Base-by-base conservation (phyloP, 2,113 vertebrate species). In the Petroica traversi region DNA sequence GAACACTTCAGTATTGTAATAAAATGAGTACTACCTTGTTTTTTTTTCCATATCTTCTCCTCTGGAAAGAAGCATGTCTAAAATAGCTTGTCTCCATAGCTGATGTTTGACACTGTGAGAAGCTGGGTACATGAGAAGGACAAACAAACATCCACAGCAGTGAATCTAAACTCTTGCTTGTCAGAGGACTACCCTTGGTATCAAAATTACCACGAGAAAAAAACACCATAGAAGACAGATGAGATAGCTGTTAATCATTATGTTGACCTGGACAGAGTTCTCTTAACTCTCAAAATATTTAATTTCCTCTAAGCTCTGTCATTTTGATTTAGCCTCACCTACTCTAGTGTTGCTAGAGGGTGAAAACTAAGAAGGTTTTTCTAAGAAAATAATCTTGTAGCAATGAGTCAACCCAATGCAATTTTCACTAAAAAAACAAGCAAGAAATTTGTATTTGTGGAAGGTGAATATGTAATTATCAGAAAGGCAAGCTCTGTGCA, bases 201-300 rank as follows among this genome's bases (percentile, higher is more conserved):
- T 40, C 40, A 52, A 77, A 81, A 17, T 67, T 63, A 51, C 38
- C 17, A 91, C 1, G 0, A 86, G 28, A 78, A 74, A 57, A 57
- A 77, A 84, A 62, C 16, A 59, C 5, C 55, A 19, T 4, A n/a
- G 38, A 80, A 41, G 46, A 80, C 1, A 88, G 17, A 74, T 77
- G 88, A 93, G 59, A 69, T 16, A 29, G 19, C 16, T 90, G 38
- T 88, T 92, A 80, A 77, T 88, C 33, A 59, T 69, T 90, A 58
- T 88, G 11, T 17, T 92, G 72, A 22, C 36, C 26, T 51, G 10
- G 62, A 49, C n/a, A 64, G 75, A 77, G 22, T 67, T 80, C 33
- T 71, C 43, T 71, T 69, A 72, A 75, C n/a, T 68, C 36, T 68
- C 83, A 86, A 80, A 96, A 71, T 95, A 84, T 81, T 93, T 93